These are phyloP conservation scores for Mylabris sibirica DNA, from an alignment of 2,888 invertebrate genomes.

Conservation along the genomic window DNA sequence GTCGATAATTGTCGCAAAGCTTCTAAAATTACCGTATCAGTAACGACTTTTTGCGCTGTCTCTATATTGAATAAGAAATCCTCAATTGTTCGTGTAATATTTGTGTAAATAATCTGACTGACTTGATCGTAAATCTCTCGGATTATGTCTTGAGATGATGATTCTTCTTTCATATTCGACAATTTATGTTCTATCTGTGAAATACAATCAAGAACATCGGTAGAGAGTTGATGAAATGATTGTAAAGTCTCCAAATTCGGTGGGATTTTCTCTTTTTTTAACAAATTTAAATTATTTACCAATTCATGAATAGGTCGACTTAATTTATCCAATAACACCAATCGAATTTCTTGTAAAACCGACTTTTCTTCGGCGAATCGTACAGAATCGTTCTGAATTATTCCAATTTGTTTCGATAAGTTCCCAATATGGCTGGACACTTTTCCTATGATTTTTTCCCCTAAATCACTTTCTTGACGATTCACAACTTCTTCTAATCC, in stretches of 20 bases:
- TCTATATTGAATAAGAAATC: constrained; percentile 57
- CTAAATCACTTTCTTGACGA: constrained; percentile 45
- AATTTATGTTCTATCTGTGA: constrained; percentile 47
- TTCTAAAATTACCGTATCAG: constrained; percentile 52
- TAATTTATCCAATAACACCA: constrained; percentile 70
- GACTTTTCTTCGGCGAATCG: constrained; percentile 53
- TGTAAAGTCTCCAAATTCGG: constrained; percentile 49
- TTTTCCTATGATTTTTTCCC: constrained; percentile 51
- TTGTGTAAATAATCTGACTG: constrained; percentile 55
- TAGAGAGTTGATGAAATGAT: constrained; percentile 50
- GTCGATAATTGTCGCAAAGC: constrained; percentile 54
- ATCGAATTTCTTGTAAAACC: constrained; percentile 56
- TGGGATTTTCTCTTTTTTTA: constrained; percentile 60
- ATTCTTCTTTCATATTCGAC: constrained; percentile 26
- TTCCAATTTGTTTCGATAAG: constrained; percentile 51
- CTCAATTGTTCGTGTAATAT: constrained; percentile 55
- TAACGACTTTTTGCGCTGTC: constrained; percentile 50
- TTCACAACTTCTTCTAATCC: constrained; percentile 47
- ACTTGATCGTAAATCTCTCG: constrained; percentile 59
- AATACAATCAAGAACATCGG: constrained; percentile 54
- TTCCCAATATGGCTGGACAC: constrained; percentile 50
- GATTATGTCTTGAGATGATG: constrained; percentile 51
- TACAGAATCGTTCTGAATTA: constrained; percentile 52
- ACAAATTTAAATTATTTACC: constrained; percentile 62
- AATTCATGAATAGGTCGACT: constrained; percentile 71